A percentile compares a stretch with the other conserved stretches of the same genome.
phyloP scores from a whole-genome alignment of 2,797 vertebrate species.

The Champsocephalus gunnari region DNA sequence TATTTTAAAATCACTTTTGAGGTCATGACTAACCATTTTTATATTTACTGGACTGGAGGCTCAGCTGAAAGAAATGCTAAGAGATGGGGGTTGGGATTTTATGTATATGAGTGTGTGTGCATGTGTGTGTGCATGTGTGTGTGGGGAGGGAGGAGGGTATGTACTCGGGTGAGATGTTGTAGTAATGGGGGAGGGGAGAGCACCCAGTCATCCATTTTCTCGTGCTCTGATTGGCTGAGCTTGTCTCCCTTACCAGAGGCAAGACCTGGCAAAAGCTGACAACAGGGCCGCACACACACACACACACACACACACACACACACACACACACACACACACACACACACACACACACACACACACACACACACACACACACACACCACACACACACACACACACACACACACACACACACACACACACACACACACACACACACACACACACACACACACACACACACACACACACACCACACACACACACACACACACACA shows the following conservation, averaged over 20 bases:
- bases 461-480: neutral
- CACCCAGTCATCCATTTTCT: constrained; percentile 52
- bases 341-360: constrained; percentile 10
- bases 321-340: constrained; percentile 22
- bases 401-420: constrained; percentile 15
- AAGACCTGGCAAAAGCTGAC: constrained; percentile 68
- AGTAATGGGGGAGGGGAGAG: constrained; percentile 67
- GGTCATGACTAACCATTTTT: constrained; percentile 34
- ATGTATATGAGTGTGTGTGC: neutral
- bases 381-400: too few species aligned
- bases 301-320: constrained; percentile 17
- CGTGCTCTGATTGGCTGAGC: constrained; percentile 60
- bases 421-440: constrained; percentile 13
- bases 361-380: constrained; percentile 11
- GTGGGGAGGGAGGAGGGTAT: constrained; percentile 14
- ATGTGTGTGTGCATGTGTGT: constrained; percentile 19
- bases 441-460: constrained; percentile 6
- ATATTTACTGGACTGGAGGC: constrained; percentile 30
- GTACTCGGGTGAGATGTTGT: constrained; percentile 49
- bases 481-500: constrained; percentile 18
- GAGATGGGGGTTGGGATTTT: constrained; percentile 54
- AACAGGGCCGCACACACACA: constrained; percentile 47
- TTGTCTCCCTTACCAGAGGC: constrained; percentile 61
- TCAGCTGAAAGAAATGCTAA: constrained; percentile 23
- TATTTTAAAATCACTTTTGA: constrained; percentile 5